Conservation (phyloP, 2,113 vertebrate species). For the Chauna torquata region DNA sequence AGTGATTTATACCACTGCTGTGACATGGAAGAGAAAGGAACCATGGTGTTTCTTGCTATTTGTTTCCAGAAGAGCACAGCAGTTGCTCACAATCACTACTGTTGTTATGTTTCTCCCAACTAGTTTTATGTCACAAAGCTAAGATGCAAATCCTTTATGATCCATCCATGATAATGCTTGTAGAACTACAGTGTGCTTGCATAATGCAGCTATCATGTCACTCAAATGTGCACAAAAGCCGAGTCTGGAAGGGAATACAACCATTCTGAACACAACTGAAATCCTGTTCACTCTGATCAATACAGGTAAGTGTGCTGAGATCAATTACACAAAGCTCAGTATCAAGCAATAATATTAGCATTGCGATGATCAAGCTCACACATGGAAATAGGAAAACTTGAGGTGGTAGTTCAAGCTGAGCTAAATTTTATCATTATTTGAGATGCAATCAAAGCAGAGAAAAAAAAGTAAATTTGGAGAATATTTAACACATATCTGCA, state of each 20-base stretch:
- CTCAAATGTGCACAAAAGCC: background rate
- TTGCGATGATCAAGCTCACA: background rate
- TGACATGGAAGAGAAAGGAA: background rate
- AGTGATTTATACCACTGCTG: background rate
- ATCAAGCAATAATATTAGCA: background rate
- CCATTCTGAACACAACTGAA: background rate
- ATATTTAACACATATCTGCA: background rate
- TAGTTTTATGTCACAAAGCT: background rate
- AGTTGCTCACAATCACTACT: background rate
- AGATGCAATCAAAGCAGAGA: background rate
- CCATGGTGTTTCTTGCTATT: background rate
- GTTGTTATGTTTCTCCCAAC: background rate
- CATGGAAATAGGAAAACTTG: background rate
- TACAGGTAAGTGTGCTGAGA: background rate
- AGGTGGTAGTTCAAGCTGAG: background rate
- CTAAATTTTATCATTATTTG: background rate
- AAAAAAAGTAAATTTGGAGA: background rate
- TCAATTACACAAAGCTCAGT: background rate
- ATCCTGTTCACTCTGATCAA: background rate
- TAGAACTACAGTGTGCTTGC: background rate
- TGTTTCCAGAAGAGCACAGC: constrained; percentile 28
- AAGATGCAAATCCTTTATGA: background rate
- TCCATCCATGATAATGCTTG: background rate
- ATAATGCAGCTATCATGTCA: background rate
- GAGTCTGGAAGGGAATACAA: background rate